Evolutionary conservation across 2,113 vertebrate species (phyloP).

Genomic region (Anarhynchus alexandrinus): DNA sequence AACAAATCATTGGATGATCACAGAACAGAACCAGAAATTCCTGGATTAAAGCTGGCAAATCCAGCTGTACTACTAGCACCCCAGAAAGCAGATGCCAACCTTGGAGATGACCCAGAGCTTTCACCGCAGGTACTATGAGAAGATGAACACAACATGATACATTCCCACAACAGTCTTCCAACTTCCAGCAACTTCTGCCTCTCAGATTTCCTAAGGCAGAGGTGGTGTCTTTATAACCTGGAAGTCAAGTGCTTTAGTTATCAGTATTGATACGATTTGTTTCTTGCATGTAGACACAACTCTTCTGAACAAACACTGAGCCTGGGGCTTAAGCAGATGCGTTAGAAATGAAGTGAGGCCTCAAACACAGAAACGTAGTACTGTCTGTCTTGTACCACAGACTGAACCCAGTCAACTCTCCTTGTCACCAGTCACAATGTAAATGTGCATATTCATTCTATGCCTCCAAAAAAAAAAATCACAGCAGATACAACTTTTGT

Average conservation of each 20-base stretch:
- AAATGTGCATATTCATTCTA: neutral
- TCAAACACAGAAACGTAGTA: neutral
- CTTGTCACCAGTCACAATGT: neutral
- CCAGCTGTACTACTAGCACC: slow-evolving; percentile 76
- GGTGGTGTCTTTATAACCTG: neutral
- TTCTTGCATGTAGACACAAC: neutral
- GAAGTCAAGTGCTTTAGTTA: neutral
- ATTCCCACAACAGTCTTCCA: neutral
- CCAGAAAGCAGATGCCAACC: slow-evolving; percentile 40
- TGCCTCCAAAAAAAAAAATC: neutral
- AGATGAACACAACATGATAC: neutral
- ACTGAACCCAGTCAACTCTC: neutral
- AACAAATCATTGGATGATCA: slow-evolving; percentile 40
- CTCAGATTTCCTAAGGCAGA: neutral
- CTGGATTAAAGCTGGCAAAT: slow-evolving; percentile 67
- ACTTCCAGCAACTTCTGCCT: neutral
- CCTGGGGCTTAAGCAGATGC: neutral
- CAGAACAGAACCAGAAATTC: slow-evolving; percentile 64
- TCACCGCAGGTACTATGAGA: slow-evolving; percentile 72
- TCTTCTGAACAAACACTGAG: neutral
- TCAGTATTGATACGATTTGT: neutral
- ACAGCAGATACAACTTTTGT: neutral
- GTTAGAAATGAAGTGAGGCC: neutral
- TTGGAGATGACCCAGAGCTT: slow-evolving; percentile 32
- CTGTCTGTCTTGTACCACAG: neutral